A percentile compares a stretch with the other conserved stretches of the same genome.
Evolutionary conservation across 2,797 vertebrate species (phyloP).

Genomic region (Chrosomus eos): DNA sequence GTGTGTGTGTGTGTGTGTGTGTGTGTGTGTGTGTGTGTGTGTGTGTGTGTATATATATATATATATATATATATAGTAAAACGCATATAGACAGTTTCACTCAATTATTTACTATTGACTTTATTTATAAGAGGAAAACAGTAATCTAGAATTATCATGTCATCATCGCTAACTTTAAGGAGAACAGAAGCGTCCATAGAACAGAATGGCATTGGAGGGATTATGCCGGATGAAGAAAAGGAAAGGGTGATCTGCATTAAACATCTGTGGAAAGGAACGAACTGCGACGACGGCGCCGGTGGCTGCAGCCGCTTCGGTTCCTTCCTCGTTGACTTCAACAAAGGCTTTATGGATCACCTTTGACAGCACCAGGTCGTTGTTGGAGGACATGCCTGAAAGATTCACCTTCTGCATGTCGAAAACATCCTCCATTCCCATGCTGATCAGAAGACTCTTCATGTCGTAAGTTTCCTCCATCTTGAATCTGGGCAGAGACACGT

Average conservation of each 20-base stretch:
- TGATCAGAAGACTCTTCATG: slow-evolving; percentile 20
- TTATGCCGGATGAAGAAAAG: slow-evolving; percentile 51
- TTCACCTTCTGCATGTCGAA: background rate
- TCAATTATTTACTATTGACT: background rate
- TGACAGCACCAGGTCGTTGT: background rate
- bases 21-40: no score
- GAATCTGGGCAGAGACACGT: slow-evolving; percentile 17
- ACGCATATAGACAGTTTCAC: background rate
- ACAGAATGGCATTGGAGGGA: slow-evolving; percentile 35
- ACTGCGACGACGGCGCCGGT: accelerated
- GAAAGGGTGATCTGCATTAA: slow-evolving; percentile 45
- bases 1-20: no score
- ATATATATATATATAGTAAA: background rate
- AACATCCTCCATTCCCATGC: slow-evolving; percentile 30
- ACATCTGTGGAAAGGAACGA: background rate
- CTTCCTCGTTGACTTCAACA: slow-evolving; percentile 37
- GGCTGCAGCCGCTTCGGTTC: slow-evolving; percentile 25
- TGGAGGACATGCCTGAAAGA: slow-evolving; percentile 17
- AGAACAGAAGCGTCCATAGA: slow-evolving; percentile 42
- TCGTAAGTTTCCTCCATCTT: slow-evolving; percentile 9
- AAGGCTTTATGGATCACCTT: slow-evolving; percentile 40
- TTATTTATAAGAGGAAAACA: background rate
- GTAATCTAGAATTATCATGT: no score
- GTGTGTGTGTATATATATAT: no score
- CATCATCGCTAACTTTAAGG: background rate